Evolutionary conservation across 2,888 invertebrate species (phyloP).

Genomic region (Drosophila diplacantha): DNA sequence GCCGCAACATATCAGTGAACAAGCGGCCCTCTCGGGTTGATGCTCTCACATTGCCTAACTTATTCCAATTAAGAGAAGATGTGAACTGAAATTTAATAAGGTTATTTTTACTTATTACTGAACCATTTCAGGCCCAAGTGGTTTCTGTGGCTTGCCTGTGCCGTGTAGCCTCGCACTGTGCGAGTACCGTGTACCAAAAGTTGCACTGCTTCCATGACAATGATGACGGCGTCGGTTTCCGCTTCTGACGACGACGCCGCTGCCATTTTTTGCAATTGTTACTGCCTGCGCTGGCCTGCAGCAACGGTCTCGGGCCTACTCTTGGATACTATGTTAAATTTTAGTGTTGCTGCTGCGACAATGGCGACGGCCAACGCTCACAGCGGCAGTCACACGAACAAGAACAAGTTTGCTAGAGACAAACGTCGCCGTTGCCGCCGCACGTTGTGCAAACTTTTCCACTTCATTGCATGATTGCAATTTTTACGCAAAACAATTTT

Average conservation of each 20-base stretch:
- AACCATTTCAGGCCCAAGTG: background rate
- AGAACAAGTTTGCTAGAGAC: constrained; percentile 51
- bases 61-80: background rate
- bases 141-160: background rate
- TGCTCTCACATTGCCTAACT: background rate
- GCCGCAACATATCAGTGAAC: background rate
- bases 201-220: constrained; percentile 65
- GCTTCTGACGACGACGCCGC: constrained; percentile 51
- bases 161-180: background rate
- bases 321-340: constrained; percentile 47
- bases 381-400: constrained; percentile 25
- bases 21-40: no score
- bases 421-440: constrained; percentile 45
- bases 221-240: constrained; percentile 67
- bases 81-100: no score
- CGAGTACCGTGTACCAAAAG: constrained; percentile 15
- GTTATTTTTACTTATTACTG: background rate
- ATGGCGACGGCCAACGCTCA: background rate
- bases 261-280: constrained; percentile 57
- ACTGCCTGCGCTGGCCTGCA: constrained; percentile 28
- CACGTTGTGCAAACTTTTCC: constrained; percentile 69
- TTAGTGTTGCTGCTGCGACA: constrained; percentile 44
- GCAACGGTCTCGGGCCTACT: constrained; percentile 59
- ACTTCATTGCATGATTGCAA: constrained; percentile 70
- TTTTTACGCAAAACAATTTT: constrained; percentile 70